Base-by-base conservation (phyloP, 2,113 vertebrate species). In the Corvus cornix region DNA sequence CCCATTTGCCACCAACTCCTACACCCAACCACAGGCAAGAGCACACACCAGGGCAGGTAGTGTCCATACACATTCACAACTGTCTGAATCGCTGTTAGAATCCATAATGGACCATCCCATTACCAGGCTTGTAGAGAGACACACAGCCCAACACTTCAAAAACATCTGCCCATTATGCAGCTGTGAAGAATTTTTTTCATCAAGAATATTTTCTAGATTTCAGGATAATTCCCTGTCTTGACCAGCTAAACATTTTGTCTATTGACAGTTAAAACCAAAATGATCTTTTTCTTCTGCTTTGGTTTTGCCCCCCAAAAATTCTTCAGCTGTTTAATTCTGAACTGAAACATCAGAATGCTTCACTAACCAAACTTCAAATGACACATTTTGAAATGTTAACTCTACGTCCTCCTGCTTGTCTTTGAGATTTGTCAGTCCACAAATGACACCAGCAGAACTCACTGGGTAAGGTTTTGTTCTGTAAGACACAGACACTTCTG, bases 1-100 rank as follows among this genome's bases (percentile, higher is more conserved):
- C 26, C 23, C 35, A 7, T 52, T 55, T 74, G 21, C 48, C 46
- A 62, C 11, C 15, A 26, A 33, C 17, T 70, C 37, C 80, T 66
- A 31, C 4, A 66, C 3, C 41, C 56, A 67, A 5, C 43, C 30
- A 13, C 0, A 70, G 1, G 0, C 39, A 70, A 55, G n/a, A 88
- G 46, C 49, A 60, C 43, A 23, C 3, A 3, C 21, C 33, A 52
- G 10, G 11, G 10, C 26, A 13, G 0, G 5, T 4, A 15, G 43
- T 5, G 6, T 43, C 43, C 68, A 51, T 26, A 48, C 11, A 22
- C 24, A 20, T 12, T 26, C 41, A 31, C 22, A 44, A 28, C 21
- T 0, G 0, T 21, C 75, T 51, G 48, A 46, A 33, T 7, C 7
- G 5, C 8, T 49, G 17, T 21, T 68, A 66, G 59, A 62, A 66